Evolutionary conservation across 2,888 invertebrate species (phyloP), one percentile per base, ranked within the genome.

Genomic region (Gymnosoma rotundatum): DNA sequence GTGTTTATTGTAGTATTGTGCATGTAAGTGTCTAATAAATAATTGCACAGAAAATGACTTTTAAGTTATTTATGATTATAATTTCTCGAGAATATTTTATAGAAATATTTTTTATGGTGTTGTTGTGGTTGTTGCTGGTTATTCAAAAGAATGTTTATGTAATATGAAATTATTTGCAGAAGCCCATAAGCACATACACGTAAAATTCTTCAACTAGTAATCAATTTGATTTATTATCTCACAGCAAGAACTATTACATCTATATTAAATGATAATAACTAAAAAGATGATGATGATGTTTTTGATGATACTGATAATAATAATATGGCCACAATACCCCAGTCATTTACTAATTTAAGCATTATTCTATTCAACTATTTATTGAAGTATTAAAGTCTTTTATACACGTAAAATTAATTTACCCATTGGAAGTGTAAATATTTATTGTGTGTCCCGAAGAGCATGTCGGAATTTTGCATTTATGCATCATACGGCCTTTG

Each of bases 31-130:
- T 42, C 25, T 32, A 42, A 54, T 16, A 67, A 3, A 75, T 78
- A 84, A 84, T 81, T 84, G 78, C 74, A 69, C 66, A 60, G 78
- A 81, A 80, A 78, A 81, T 84, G 78, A 78, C 84, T 78, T 74
- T 84, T 78, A 72, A 78, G 84, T 84, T 75, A 81, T 84, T 84
- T 84, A 84, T 84, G 81, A 78, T 74, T 70, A 74, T 72, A 64
- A 63, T 81, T 78, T 60, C 78, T 64, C 38, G 1, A n/a, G 21
- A 74, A 74, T 63, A 70, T 74, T 64, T 48, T 74, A 63, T 78
- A 69, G 78, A 73, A 70, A 79, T 79, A 42, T 78, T 67, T 64
- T 54, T 69, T 70, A 18, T 50, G 18, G 25, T 74, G 32, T 32
- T 52, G 10, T 21, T 32, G n/a, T 48, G 18, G 18, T 20, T 56